These are phyloP conservation scores for Drosophila kikkawai DNA, from an alignment of 1,140 invertebrate species.

Conservation along the genomic window DNA sequence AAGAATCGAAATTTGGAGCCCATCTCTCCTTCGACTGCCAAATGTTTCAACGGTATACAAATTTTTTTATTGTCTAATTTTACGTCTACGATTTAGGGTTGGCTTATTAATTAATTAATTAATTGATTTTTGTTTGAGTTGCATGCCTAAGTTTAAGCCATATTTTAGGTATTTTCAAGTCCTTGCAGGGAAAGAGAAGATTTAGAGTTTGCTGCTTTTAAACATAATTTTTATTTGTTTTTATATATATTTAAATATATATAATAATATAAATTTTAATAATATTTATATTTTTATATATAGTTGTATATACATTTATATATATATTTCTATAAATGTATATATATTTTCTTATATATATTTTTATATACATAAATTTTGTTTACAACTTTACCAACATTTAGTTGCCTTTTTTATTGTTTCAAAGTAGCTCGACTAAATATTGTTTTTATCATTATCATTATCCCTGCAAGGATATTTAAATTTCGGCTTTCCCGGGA, in stretches of 20 bases:
- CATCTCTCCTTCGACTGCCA: slow-evolving; percentile 58
- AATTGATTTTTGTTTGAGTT: slow-evolving; percentile 26
- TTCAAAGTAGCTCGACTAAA: not conserved
- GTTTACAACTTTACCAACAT: not conserved
- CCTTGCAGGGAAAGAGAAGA: not conserved
- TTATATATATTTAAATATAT: not conserved
- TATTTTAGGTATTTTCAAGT: slow-evolving; percentile 3
- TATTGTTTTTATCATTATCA: not conserved
- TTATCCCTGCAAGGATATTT: not conserved
- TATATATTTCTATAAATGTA: not conserved
- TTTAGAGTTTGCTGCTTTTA: not conserved
- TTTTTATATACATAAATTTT: not conserved
- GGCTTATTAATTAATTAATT: slow-evolving; percentile 27
- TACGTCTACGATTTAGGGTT: slow-evolving; percentile 44
- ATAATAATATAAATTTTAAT: too few relatives aligned
- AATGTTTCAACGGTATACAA: slow-evolving; percentile 61
- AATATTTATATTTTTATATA: not conserved
- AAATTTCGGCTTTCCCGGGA: not conserved
- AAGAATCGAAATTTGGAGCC: slow-evolving; percentile 51
- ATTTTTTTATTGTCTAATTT: slow-evolving; percentile 48
- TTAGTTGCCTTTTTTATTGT: not conserved
- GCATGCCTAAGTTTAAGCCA: slow-evolving; percentile 38
- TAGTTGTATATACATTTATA: not conserved
- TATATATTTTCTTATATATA: not conserved
- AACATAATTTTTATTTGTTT: not conserved